Evolutionary conservation across 2,888 invertebrate species (phyloP), one percentile per base, ranked within the genome.

Genomic region (Cylindroiulus punctatus): DNA sequence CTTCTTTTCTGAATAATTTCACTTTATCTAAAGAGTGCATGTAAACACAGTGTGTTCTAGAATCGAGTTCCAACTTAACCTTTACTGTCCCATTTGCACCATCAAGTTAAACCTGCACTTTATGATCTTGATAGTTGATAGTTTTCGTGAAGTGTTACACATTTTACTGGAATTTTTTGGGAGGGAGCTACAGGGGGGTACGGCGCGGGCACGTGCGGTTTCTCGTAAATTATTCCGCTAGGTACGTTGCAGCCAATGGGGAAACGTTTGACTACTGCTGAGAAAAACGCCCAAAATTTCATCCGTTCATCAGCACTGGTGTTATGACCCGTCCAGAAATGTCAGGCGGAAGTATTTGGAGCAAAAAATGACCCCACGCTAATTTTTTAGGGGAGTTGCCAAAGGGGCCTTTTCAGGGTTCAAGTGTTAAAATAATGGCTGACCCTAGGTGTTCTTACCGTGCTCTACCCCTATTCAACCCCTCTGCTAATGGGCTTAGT

Each of bases 321-420:
- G 65, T 65, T 65, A 26, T 65, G 65, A 65, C 26, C 26, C 26
- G 19, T 10, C 26, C 8, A 22, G n/a, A 65, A 65, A 65, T 65
- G 65, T 65, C 65, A 65, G 22, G 10, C 26, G 26, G 65, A 65
- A 65, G 65, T 65, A 65, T 65, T 65, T 65, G 65, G 65, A 65
- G 65, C 65, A 65, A 26, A 65, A 65, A 65, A 22, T 65, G 65
- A 65, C 65, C 22, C 65, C 8, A 44, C 44, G 14, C 26, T 26
- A 65, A 52, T 52, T n/a, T 65, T 52, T 52, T 52, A 1, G 52
- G 52, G 52, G 1, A 2, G 26, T 65, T 65, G 7, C 3, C 2
- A 26, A 10, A 65, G 65, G 26, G 65, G 26, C 26, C n/a, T 65
- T 26, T 26, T 10, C 8, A n/a, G 65, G 52, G 65, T n/a, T 65